Percentiles rank a stretch among this genome's conserved stretches.
Conservation (phyloP, 1,140 invertebrate genomes). For the Temnothorax nylanderi region DNA sequence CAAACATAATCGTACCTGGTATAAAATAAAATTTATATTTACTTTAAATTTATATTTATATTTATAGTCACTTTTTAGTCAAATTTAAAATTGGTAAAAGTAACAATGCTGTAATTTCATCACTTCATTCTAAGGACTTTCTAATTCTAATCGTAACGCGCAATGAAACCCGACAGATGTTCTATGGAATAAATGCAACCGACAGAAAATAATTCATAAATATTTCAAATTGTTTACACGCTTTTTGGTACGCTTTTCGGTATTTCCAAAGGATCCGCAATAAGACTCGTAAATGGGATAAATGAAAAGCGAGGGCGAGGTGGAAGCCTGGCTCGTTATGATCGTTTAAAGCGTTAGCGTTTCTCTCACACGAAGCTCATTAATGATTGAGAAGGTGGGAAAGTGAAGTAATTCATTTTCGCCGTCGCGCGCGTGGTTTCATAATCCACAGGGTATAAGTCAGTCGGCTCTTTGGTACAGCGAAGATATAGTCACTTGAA, state of each 20-base stretch:
- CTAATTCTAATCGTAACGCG: not conserved
- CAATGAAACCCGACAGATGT: not conserved
- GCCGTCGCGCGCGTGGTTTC: not conserved
- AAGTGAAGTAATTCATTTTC: slow-evolving; percentile 52
- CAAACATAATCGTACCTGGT: not conserved
- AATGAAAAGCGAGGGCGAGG: slow-evolving; percentile 39
- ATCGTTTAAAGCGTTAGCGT: slow-evolving; percentile 42
- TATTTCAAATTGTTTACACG: not conserved
- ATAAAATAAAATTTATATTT: slow-evolving; percentile 19
- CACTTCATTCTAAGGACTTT: not conserved
- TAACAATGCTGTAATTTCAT: too few relatives aligned
- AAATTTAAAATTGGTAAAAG: not conserved
- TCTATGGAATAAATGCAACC: not conserved
- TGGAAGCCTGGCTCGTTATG: slow-evolving; percentile 25
- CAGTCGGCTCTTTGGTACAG: slow-evolving; percentile 16
- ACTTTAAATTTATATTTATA: not conserved
- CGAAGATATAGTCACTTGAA: slow-evolving; percentile 24
- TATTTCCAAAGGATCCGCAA: slow-evolving; percentile 5
- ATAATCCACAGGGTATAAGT: slow-evolving; percentile 51
- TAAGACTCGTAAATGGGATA: slow-evolving; percentile 29
- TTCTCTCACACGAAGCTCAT: slow-evolving; percentile 50
- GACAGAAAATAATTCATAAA: not conserved
- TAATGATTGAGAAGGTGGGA: slow-evolving; percentile 56
- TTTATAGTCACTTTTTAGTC: not conserved
- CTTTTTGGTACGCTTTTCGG: not conserved